These are phyloP conservation scores for Indicator maculatus DNA, from an alignment of 2,113 vertebrate genomes.

Conservation along the genomic window DNA sequence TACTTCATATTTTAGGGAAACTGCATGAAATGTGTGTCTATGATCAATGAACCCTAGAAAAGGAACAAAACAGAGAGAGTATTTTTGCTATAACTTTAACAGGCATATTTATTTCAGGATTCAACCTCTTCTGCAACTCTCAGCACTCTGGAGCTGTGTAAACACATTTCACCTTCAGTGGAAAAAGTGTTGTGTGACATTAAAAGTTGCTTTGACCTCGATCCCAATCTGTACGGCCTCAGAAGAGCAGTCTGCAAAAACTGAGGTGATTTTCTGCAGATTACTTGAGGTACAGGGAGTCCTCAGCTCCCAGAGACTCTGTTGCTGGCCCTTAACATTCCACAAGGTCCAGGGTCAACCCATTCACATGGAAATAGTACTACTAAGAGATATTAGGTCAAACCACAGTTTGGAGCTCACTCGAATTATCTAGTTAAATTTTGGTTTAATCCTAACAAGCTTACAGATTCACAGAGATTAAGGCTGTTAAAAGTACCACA, in stretches of 20 bases:
- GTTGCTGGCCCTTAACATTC: background rate
- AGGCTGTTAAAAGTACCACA: constrained; percentile 35
- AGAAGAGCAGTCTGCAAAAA: background rate
- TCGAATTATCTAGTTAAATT: constrained; percentile 49
- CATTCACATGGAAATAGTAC: constrained; percentile 14
- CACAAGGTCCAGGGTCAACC: background rate
- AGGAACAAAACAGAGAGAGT: background rate
- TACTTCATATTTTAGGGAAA: background rate
- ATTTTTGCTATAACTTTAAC: background rate
- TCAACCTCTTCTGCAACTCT: background rate
- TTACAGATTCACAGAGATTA: constrained; percentile 43
- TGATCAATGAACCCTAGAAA: background rate
- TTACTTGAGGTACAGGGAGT: background rate
- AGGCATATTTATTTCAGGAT: background rate
- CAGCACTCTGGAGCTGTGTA: background rate
- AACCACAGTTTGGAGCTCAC: constrained; percentile 3
- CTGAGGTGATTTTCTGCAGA: background rate
- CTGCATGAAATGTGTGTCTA: background rate
- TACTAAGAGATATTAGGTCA: background rate
- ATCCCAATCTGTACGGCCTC: fast-evolving
- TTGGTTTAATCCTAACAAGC: constrained; percentile 37
- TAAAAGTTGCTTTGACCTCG: background rate
- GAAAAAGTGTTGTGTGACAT: fast-evolving
- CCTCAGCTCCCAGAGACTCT: background rate
- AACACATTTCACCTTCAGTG: background rate